Evolutionary conservation across 2,888 invertebrate species (phyloP).

Genomic region (Hyalella azteca): DNA sequence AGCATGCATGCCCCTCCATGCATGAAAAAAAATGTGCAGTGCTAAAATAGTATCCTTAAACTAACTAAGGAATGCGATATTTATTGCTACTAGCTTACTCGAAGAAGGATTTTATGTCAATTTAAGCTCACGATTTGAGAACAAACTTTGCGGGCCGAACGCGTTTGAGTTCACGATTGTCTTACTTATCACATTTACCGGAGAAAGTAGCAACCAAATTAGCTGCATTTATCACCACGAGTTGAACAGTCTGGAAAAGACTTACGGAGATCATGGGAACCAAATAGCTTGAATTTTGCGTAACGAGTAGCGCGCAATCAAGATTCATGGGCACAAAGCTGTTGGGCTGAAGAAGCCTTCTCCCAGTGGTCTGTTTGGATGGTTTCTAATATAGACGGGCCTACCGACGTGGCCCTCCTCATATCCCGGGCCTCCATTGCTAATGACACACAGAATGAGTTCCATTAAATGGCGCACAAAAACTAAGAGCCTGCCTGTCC

Average conservation of each 20-base stretch:
- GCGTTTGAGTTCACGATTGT: too few relatives aligned
- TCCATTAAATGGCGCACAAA: constrained; percentile 34
- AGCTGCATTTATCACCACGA: too few relatives aligned
- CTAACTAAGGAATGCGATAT: too few relatives aligned
- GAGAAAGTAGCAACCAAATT: too few relatives aligned
- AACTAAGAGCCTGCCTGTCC: constrained; percentile 30
- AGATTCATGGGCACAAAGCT: constrained; percentile 17
- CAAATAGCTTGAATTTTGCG: not conserved
- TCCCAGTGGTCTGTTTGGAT: not conserved
- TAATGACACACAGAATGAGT: constrained; percentile 35
- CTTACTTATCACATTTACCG: too few relatives aligned
- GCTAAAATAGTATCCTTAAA: too few relatives aligned
- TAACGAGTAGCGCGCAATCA: not conserved
- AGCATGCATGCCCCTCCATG: too few relatives aligned
- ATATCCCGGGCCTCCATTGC: constrained; percentile 22
- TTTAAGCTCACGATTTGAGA: too few relatives aligned
- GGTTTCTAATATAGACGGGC: not conserved
- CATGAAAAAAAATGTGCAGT: too few relatives aligned
- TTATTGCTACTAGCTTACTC: too few relatives aligned
- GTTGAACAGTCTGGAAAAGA: not conserved
- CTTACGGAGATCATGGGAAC: not conserved
- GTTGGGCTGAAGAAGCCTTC: not conserved
- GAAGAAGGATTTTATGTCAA: too few relatives aligned
- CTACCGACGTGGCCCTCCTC: constrained; percentile 8
- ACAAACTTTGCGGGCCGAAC: too few relatives aligned